Evolutionary conservation across 2,797 vertebrate species (phyloP).

Genomic region (Megaceryle alcyon): DNA sequence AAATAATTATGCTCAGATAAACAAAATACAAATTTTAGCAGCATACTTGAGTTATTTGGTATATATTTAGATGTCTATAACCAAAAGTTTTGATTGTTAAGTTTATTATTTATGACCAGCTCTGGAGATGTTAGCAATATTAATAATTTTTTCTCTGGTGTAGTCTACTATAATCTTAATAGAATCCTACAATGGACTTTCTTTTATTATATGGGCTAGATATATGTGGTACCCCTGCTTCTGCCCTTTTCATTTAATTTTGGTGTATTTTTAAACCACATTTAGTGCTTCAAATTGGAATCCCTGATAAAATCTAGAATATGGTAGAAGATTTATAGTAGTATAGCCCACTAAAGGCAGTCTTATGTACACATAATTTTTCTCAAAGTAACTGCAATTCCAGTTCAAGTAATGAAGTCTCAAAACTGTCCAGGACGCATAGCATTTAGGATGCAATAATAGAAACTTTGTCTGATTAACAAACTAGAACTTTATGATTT

Average conservation of each 20-base stretch:
- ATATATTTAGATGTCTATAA: background rate
- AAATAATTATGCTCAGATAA: background rate
- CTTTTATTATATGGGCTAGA: background rate
- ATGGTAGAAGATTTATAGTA: background rate
- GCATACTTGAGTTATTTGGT: background rate
- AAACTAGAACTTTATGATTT: background rate
- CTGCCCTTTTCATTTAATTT: background rate
- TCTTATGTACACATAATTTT: background rate
- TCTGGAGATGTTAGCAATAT: background rate
- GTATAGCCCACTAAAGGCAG: background rate
- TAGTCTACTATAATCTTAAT: background rate
- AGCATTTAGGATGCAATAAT: background rate
- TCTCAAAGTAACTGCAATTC: background rate
- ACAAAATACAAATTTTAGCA: background rate
- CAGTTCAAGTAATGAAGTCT: background rate
- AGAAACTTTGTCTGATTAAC: background rate
- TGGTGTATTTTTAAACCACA: background rate
- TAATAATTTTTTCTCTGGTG: background rate
- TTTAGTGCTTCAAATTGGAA: background rate
- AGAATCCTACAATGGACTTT: background rate
- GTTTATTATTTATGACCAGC: background rate
- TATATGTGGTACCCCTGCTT: background rate
- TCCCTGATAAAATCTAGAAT: background rate
- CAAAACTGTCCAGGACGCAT: background rate
- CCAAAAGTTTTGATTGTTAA: background rate